Evolutionary conservation across 2,888 invertebrate species (phyloP), one percentile per base, ranked within the genome.

Genomic region (Diloba caeruleocephala): DNA sequence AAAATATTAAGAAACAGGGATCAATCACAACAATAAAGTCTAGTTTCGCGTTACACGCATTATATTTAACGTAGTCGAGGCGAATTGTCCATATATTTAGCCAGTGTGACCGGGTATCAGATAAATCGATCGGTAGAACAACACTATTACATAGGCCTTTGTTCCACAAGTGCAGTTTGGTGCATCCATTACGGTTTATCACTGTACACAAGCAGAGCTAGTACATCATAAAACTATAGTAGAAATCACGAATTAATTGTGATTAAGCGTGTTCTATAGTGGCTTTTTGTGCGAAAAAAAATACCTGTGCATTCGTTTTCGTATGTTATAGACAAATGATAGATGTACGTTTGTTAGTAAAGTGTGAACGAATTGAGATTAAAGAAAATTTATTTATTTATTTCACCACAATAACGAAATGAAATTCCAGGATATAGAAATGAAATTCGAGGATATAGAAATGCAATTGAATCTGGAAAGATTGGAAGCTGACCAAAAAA

Each of bases 111-210:
- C 78, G 72, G 65, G 65, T 78, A 90, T 88, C 88, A 81, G 90
- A 90, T 90, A 89, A 88, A 82, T 82, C 71, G 81, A 61, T 55
- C 66, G 58, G 71, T 71, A 77, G 80, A 79, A 81, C 83, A 81
- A 85, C 81, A 83, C 84, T 81, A 85, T 89, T 83, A 87, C 74
- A 76, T 77, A 70, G 81, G 83, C 88, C 81, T 83, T 90, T 90
- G 90, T 90, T 85, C 79, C 78, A 49, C 63, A 63, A 74, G 69
- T 68, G 63, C 77, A 76, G 78, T 78, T 75, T 77, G 76, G 64
- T 68, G 48, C 58, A 57, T 52, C 71, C 68, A 78, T 75, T 73
- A 72, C 65, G 59, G 61, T 71, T 71, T 74, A 76, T 78, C 70
- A 67, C 60, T 52, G 48, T 37, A 50, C 56, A 49, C 48, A 37